Evolutionary conservation across 1,140 invertebrate species (phyloP), one percentile per base, ranked within the genome.

Genomic region (Wasmannia auropunctata): DNA sequence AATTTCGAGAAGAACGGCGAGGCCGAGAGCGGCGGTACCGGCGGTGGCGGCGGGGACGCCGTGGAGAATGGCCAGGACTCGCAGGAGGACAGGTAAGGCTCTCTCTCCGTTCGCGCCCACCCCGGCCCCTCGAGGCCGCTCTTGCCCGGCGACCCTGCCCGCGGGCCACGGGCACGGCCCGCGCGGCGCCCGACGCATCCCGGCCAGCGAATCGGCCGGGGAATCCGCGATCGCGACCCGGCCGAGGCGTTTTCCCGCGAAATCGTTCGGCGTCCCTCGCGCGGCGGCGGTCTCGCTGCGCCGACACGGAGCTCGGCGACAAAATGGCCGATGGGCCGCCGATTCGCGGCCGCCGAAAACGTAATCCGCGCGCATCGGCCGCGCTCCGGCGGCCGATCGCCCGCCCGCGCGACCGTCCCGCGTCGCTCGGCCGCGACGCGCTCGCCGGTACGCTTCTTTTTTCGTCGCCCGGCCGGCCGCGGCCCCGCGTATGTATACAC

Each of bases 1-100:
- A 95, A 91, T 72, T 95, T 94, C 72, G 95, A 95, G 83, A 94
- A 95, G 91, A 95, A 95, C 90, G 94, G 94, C 31, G 94, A 95
- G n/a, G 92, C 93, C 37, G 94, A 94, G 62, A 94, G 94, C 86
- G 91, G 90, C 75, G 93, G 31, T n/a, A 28, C 19, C 63, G 77
- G 46, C 0, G 74, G 58, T 22, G 79, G 79, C 37, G 79, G 79
- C 65, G 93, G 93, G 63, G 95, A 95, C 91, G 93, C 94, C 87
- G 92, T 93, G 37, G 93, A 95, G 80, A 95, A 95, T 85, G 94
- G 94, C 86, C 94, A 94, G 87, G 95, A 95, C 25, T 93, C 93
- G 5, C 93, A 95, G 67, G 95, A 95, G 63, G 95, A 95, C 91
- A 95, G 94, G 95, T 95, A 95, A 94, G 80, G 46, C 62, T 46